Evolutionary conservation across 2,797 vertebrate genomes (phyloP).

Genomic region (Mastacembelus armatus): DNA sequence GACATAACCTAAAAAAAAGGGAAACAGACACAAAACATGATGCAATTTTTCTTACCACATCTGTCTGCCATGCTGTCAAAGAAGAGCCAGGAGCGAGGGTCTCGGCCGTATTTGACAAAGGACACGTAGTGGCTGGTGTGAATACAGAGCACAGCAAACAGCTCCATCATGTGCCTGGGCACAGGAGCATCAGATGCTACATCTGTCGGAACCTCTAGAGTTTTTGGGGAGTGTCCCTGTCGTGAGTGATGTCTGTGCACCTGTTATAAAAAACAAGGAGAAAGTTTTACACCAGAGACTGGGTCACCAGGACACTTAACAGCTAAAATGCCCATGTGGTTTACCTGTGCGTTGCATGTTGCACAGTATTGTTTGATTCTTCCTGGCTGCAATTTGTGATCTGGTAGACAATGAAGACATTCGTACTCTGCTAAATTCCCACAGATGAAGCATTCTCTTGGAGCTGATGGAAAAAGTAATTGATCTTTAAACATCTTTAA

Average conservation of each 20-base stretch:
- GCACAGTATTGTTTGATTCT: conserved; percentile 84
- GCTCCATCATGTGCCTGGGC: conserved; percentile 75
- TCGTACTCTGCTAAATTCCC: conserved; percentile 77
- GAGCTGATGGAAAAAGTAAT: conserved; percentile 66
- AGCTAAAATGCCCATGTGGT: not conserved
- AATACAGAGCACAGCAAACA: conserved; percentile 88
- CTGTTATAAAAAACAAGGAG: conserved; percentile 51
- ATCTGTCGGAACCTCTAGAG: conserved; percentile 53
- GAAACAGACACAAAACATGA: not conserved
- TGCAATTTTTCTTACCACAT: conserved; percentile 72
- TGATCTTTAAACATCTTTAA: not conserved
- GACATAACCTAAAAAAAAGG: not conserved
- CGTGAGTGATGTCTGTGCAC: conserved; percentile 79
- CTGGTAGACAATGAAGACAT: conserved; percentile 83
- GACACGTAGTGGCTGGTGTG: conserved; percentile 89
- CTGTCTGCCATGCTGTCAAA: conserved; percentile 90
- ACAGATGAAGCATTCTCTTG: conserved; percentile 84
- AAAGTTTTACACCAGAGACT: not conserved
- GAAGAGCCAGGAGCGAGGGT: conserved; percentile 85
- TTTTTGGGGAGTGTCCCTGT: conserved; percentile 69
- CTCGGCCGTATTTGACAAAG: conserved; percentile 85
- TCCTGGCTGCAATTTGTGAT: conserved; percentile 82
- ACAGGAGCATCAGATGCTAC: conserved; percentile 33
- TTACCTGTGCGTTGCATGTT: conserved; percentile 82
- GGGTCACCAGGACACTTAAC: not conserved